These are phyloP conservation scores for Miniopterus natalensis DNA, from an alignment of 2,113 vertebrate genomes.

Conservation along the genomic window DNA sequence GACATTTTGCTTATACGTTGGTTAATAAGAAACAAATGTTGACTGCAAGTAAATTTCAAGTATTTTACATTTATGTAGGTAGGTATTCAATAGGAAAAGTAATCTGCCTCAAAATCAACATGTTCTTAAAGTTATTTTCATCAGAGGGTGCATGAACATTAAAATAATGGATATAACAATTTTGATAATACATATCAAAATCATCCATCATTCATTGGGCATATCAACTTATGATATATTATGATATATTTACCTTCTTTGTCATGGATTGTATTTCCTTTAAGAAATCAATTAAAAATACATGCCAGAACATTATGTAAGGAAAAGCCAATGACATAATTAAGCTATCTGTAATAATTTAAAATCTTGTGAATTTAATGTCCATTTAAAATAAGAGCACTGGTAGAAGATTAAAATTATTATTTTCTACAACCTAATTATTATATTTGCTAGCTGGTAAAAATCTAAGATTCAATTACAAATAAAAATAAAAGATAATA, in stretches of 20 bases:
- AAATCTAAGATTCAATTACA: background rate
- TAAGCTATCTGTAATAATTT: background rate
- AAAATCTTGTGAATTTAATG: background rate
- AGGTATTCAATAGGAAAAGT: background rate
- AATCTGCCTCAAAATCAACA: background rate
- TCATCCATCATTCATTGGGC: background rate
- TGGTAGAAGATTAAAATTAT: conserved; percentile 14
- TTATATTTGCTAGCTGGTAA: background rate
- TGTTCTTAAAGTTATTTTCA: background rate
- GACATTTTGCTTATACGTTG: background rate
- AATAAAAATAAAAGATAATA: background rate
- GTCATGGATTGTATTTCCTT: background rate
- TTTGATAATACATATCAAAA: background rate
- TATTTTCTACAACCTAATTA: background rate
- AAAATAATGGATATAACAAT: background rate
- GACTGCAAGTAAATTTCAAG: background rate
- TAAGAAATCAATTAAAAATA: background rate
- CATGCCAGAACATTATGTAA: background rate
- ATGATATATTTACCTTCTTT: background rate
- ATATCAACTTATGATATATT: background rate
- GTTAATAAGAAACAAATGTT: background rate
- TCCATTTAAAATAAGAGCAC: background rate
- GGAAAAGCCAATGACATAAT: background rate
- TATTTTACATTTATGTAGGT: background rate
- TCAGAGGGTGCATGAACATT: background rate